Percentiles rank a stretch among this genome's conserved stretches.
phyloP scores from a whole-genome alignment of 2,113 vertebrate genomes.

The Passer montanus region DNA sequence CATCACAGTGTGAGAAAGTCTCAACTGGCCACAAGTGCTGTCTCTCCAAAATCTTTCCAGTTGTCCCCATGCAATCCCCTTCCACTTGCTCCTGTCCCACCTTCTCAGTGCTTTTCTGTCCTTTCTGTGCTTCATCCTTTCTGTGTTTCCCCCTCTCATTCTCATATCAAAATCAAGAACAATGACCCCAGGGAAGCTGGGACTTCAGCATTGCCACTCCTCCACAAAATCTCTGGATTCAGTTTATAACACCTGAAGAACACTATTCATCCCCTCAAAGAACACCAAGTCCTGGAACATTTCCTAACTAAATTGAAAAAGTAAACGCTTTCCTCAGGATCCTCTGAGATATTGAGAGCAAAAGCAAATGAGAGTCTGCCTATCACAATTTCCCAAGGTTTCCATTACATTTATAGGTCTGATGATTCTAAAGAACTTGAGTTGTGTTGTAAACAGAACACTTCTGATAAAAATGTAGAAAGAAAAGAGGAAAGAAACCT shows the following conservation, averaged over 20 bases:
- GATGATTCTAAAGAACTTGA: conserved; percentile 41
- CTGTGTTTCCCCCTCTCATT: not conserved
- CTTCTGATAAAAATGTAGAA: not conserved
- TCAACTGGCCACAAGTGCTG: rapidly evolving
- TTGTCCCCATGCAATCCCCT: not conserved
- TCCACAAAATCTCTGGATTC: not conserved
- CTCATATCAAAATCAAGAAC: not conserved
- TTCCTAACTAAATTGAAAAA: not conserved
- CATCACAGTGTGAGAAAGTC: not conserved
- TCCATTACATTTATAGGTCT: conserved; percentile 13
- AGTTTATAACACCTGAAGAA: not conserved
- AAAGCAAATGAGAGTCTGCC: not conserved
- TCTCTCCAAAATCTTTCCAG: not conserved
- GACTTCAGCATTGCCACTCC: not conserved
- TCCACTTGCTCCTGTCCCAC: not conserved
- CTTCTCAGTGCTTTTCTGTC: not conserved
- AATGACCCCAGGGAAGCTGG: not conserved
- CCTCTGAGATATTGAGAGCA: conserved; percentile 1
- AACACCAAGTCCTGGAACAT: not conserved
- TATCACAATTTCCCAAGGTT: conserved; percentile 19
- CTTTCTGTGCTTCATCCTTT: not conserved
- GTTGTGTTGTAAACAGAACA: conserved; percentile 41
- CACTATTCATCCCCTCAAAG: not conserved
- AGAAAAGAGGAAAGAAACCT: not conserved
- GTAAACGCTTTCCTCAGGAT: not conserved